A percentile compares a stretch with the other conserved stretches of the same genome.
Evolutionary conservation across 2,888 invertebrate genomes (phyloP).

Genomic region (Aethes cnicana): DNA sequence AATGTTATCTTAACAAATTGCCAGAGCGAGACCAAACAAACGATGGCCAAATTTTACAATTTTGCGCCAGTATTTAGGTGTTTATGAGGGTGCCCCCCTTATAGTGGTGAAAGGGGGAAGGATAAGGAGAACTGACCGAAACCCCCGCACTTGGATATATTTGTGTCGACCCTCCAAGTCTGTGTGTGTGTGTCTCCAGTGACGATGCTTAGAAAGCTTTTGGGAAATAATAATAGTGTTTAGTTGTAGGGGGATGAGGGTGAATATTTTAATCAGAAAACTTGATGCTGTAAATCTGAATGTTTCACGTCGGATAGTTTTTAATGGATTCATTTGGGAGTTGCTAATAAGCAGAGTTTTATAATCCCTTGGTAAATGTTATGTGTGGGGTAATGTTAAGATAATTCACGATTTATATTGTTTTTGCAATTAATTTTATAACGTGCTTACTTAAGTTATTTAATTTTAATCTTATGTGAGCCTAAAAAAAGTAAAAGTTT

Average conservation of each 20-base stretch:
- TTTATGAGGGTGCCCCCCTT: conserved; percentile 64
- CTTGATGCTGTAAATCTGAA: conserved; percentile 22
- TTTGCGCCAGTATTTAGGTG: conserved; percentile 74
- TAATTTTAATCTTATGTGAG: too few relatives aligned
- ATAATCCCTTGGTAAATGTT: not conserved
- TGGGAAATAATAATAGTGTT: conserved; percentile 61
- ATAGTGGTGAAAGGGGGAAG: conserved; percentile 71
- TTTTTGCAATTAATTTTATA: too few relatives aligned
- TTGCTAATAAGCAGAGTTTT: not conserved
- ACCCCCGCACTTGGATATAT: conserved; percentile 76
- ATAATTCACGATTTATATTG: too few relatives aligned
- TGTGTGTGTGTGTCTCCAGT: conserved; percentile 53
- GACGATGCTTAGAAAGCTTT: conserved; percentile 63
- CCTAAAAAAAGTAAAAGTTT: too few relatives aligned
- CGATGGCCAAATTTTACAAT: conserved; percentile 72
- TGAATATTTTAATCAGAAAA: conserved; percentile 37
- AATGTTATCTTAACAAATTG: conserved; percentile 77
- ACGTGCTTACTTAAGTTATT: too few relatives aligned
- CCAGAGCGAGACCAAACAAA: conserved; percentile 58
- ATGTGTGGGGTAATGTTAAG: too few relatives aligned
- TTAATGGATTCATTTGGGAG: conserved; percentile 18
- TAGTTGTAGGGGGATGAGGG: conserved; percentile 45
- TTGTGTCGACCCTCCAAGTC: conserved; percentile 62
- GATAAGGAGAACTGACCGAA: conserved; percentile 71
- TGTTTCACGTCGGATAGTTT: conserved; percentile 16